These are phyloP conservation scores for Phymorhynchus buccinoides DNA, from an alignment of 1,140 invertebrate species.

Conservation along the genomic window DNA sequence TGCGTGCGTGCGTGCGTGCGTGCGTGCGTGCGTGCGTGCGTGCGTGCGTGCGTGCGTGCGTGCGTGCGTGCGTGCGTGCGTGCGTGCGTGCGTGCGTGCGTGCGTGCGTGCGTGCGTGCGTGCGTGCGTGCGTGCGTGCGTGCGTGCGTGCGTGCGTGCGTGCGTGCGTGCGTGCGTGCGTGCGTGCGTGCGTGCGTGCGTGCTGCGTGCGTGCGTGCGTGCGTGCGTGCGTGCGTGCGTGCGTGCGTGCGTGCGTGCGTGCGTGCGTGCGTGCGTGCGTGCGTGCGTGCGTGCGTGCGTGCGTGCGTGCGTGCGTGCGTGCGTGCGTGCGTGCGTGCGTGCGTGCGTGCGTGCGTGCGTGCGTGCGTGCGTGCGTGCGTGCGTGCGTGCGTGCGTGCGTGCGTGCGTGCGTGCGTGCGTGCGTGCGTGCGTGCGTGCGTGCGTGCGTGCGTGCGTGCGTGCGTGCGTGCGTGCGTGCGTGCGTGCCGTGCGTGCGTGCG, in stretches of 20 bases:
- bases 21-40: too few species aligned
- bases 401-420: slow-evolving; percentile 33
- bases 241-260: slow-evolving; percentile 26
- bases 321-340: neutral
- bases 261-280: neutral
- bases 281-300: neutral
- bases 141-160: neutral
- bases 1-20: slow-evolving; percentile 41
- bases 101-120: slow-evolving; percentile 33
- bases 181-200: neutral
- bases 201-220: neutral
- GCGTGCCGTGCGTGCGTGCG: slow-evolving; percentile 33
- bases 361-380: slow-evolving; percentile 32
- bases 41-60: too few species aligned
- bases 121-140: neutral
- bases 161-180: slow-evolving; percentile 19
- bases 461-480: slow-evolving; percentile 19
- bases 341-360: neutral
- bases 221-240: neutral
- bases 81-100: slow-evolving; percentile 23
- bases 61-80: neutral
- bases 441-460: slow-evolving; percentile 29
- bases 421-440: slow-evolving; percentile 19
- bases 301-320: slow-evolving; percentile 14
- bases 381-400: slow-evolving; percentile 3